Evolutionary conservation across 2,888 invertebrate species (phyloP), one percentile per base, ranked within the genome.

Genomic region (Sycophila texana): DNA sequence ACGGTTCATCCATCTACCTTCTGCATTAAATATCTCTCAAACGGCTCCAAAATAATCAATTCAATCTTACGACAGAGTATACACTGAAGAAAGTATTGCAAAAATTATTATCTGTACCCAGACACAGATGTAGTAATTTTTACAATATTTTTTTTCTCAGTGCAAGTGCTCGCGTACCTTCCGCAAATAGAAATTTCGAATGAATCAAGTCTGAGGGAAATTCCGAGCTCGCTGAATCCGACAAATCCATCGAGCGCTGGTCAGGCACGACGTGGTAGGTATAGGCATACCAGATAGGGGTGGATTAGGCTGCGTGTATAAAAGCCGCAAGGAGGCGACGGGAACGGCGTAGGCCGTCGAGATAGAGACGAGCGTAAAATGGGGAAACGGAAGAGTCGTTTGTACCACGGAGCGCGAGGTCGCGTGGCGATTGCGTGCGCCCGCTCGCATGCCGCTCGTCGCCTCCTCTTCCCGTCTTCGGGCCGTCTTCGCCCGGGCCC

Each of bases 371-470:
- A 10, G 39, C 39, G 39, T 39, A 83, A 80, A 84, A 83, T 84
- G 74, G 83, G 77, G 84, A 82, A 84, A 84, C 83, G 86, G 83
- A 87, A 87, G 86, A 87, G 84, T 88, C 87, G 87, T 89, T 88
- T 88, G 89, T 89, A 88, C 88, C 88, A 89, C 85, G 87, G 86
- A 87, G 88, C 83, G 88, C 88, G 87, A 88, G 87, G 85, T 88
- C 87, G 86, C 86, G 81, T 80, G 82, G 83, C 82, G 87, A 83
- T 89, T 88, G 89, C 89, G 88, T 88, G 89, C 85, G 83, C 18
- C 18, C 20, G 26, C 60, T 58, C 16, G 26, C 63, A 63, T 63
- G 63, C 39, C 60, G 82, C 83, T 85, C 84, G 86, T 84, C 87
- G 86, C 87, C 88, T n/a, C 88, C 83, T 26, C 26, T 26, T 26